These are phyloP conservation scores for Gortyna flavago DNA, from an alignment of 2,888 invertebrate species.

Conservation along the genomic window DNA sequence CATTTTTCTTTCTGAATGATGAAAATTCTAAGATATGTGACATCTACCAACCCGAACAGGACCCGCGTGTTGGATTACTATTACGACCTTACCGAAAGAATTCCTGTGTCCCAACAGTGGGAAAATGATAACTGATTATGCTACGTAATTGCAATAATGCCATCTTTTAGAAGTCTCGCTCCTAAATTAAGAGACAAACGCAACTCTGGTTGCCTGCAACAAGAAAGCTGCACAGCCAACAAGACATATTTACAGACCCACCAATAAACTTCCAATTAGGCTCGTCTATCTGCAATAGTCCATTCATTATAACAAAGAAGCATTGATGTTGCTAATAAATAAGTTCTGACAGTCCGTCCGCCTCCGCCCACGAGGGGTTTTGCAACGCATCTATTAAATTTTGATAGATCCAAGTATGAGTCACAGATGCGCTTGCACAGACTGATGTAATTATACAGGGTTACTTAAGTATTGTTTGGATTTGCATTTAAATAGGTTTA, in stretches of 20 bases:
- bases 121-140: neutral
- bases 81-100: neutral
- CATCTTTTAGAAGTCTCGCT: neutral
- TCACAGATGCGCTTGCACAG: slow-evolving; percentile 70
- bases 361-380: slow-evolving; percentile 81
- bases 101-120: neutral
- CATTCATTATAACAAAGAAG: slow-evolving; percentile 74
- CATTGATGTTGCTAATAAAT: slow-evolving; percentile 75
- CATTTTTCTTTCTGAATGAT: no score
- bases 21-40: neutral
- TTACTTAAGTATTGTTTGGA: slow-evolving; percentile 62
- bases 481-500: slow-evolving; percentile 66
- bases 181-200: slow-evolving; percentile 11
- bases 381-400: slow-evolving; percentile 84
- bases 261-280: slow-evolving; percentile 66
- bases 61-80: neutral
- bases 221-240: slow-evolving; percentile 32
- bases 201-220: neutral
- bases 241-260: slow-evolving; percentile 55
- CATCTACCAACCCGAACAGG: neutral
- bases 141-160: neutral
- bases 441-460: slow-evolving; percentile 68
- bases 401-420: slow-evolving; percentile 77
- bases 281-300: slow-evolving; percentile 58
- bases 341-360: slow-evolving; percentile 71